phyloP scores from a whole-genome alignment of 2,113 vertebrate genomes.

The Tursiops truncatus region DNA sequence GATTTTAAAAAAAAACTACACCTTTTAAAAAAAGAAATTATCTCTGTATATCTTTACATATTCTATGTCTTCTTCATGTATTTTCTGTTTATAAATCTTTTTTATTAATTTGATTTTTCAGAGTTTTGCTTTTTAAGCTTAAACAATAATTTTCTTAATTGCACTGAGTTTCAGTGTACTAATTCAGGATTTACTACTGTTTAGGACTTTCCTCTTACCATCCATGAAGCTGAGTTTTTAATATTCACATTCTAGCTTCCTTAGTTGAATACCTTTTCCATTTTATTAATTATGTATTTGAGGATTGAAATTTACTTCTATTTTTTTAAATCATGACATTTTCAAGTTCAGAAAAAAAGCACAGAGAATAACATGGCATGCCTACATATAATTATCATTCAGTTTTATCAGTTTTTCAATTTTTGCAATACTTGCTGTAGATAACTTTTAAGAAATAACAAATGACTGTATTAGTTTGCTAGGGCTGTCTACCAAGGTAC shows the following conservation, averaged over 20 bases:
- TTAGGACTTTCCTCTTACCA: background rate
- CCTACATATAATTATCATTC: background rate
- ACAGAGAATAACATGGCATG: background rate
- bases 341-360: background rate
- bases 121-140: background rate
- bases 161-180: background rate
- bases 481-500: background rate
- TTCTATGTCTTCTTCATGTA: background rate
- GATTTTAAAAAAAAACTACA: too few species aligned
- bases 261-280: background rate
- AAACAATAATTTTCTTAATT: background rate
- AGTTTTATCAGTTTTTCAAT: background rate
- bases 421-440: background rate
- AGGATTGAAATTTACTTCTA: background rate
- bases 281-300: conserved; percentile 9
- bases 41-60: background rate
- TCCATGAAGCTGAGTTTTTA: background rate
- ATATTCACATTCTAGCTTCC: background rate
- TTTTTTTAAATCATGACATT: background rate
- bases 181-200: background rate
- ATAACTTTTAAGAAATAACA: background rate
- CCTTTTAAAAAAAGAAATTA: background rate
- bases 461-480: background rate
- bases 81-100: background rate
- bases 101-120: background rate